phyloP scores from a whole-genome alignment of 2,888 invertebrate genomes.

The Zele albiditarsus region DNA sequence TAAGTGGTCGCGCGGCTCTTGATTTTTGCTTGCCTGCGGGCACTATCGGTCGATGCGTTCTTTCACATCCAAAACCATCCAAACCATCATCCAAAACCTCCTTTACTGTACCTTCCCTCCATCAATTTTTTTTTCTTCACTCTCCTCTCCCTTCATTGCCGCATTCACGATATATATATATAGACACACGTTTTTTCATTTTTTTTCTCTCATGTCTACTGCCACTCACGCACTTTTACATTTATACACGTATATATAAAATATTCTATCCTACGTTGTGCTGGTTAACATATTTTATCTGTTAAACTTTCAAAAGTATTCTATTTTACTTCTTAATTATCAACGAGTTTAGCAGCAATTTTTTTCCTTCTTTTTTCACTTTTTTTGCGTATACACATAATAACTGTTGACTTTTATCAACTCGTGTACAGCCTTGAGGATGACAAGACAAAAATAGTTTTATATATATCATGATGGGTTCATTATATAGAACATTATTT shows the following conservation, averaged over 20 bases:
- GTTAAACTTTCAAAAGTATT: slow-evolving; percentile 30
- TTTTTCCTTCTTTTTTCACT: not conserved
- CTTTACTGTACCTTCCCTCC: slow-evolving; percentile 41
- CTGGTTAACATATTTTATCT: slow-evolving; percentile 20
- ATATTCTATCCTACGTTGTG: not conserved
- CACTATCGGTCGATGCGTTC: slow-evolving; percentile 68
- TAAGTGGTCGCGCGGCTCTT: slow-evolving; percentile 69
- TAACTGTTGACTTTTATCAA: not conserved
- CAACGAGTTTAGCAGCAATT: slow-evolving; percentile 14
- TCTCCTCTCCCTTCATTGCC: slow-evolving; percentile 5
- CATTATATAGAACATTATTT: not conserved
- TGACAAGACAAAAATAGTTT: not conserved
- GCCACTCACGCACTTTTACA: not conserved
- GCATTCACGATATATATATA: not conserved
- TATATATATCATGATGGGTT: not conserved
- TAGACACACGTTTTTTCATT: slow-evolving; percentile 46
- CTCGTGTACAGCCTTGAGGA: slow-evolving; percentile 6
- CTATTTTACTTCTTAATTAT: slow-evolving; percentile 31
- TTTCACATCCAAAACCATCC: slow-evolving; percentile 51
- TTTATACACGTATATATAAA: not conserved
- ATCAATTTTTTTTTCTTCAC: slow-evolving; percentile 41
- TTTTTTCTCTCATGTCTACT: slow-evolving; percentile 43
- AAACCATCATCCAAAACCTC: not conserved
- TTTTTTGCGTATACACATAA: not conserved
- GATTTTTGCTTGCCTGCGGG: slow-evolving; percentile 62